Percentiles rank a stretch among this genome's conserved stretches.
Conservation (phyloP, 2,888 invertebrate species). For the Oligia fasciuncula region DNA sequence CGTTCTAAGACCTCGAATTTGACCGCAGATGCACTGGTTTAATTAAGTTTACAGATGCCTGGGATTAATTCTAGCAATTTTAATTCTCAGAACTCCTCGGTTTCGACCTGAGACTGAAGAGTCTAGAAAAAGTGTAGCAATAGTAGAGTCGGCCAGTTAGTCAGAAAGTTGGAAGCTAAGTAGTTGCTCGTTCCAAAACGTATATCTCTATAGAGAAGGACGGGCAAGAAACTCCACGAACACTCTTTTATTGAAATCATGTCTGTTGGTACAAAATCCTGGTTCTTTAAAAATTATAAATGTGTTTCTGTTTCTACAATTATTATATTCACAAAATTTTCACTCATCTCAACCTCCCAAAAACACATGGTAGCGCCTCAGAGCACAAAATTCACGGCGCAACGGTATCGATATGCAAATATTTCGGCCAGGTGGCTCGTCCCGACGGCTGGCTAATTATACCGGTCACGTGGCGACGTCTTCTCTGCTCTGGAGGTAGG, state of each 20-base stretch:
- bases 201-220: neutral
- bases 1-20: too few relatives aligned
- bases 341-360: neutral
- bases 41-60: neutral
- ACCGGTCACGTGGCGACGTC: constrained; percentile 55
- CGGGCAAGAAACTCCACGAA: too few relatives aligned
- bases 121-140: too few relatives aligned
- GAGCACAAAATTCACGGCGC: constrained; percentile 43
- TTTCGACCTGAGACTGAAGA: too few relatives aligned
- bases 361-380: constrained; percentile 33
- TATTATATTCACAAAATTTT: neutral
- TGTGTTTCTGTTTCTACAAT: neutral
- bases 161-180: neutral
- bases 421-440: constrained; percentile 58
- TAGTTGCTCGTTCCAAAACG: neutral
- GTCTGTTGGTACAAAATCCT: too few relatives aligned
- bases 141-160: neutral
- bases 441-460: constrained; percentile 53
- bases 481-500: constrained; percentile 6
- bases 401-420: constrained; percentile 62
- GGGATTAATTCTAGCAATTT: neutral
- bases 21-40: neutral
- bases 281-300: neutral
- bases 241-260: too few relatives aligned
- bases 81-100: too few relatives aligned